phyloP scores from a whole-genome alignment of 2,888 invertebrate species.

The Dynastes maya region DNA sequence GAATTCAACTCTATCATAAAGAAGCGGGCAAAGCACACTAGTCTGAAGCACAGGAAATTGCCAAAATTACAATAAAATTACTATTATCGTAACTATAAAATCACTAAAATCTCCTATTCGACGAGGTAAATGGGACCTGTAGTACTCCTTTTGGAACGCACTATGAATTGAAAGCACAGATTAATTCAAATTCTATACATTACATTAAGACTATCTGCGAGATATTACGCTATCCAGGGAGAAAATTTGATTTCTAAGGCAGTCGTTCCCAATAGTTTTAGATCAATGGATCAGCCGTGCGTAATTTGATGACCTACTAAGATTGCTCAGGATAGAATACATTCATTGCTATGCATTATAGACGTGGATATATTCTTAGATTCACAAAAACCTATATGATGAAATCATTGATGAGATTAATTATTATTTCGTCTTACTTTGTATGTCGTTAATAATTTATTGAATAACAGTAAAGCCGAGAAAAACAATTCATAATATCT shows the following conservation, averaged over 20 bases:
- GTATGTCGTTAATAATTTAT: too few relatives aligned
- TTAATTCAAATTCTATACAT: conserved; percentile 38
- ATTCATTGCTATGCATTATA: too few relatives aligned
- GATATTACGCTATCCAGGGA: conserved; percentile 7
- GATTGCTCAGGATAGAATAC: background rate
- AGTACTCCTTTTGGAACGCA: background rate
- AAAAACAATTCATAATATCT: too few relatives aligned
- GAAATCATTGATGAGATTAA: too few relatives aligned
- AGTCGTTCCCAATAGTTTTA: background rate
- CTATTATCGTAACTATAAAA: conserved; percentile 21
- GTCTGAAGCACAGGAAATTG: conserved; percentile 6
- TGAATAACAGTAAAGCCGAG: too few relatives aligned
- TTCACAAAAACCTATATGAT: too few relatives aligned
- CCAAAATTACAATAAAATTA: conserved; percentile 28
- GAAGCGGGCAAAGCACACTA: background rate
- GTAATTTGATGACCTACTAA: background rate
- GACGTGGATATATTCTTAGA: too few relatives aligned
- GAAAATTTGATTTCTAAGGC: conserved; percentile 22
- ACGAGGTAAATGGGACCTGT: background rate
- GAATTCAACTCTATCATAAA: conserved; percentile 2
- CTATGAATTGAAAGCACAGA: conserved; percentile 27
- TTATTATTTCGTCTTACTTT: too few relatives aligned
- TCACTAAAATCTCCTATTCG: conserved; percentile 14
- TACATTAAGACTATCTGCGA: conserved; percentile 14
- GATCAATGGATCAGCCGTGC: background rate